Evolutionary conservation across 2,113 vertebrate species (phyloP), one percentile per base, ranked within the genome.

Genomic region (Leptosomus discolor): DNA sequence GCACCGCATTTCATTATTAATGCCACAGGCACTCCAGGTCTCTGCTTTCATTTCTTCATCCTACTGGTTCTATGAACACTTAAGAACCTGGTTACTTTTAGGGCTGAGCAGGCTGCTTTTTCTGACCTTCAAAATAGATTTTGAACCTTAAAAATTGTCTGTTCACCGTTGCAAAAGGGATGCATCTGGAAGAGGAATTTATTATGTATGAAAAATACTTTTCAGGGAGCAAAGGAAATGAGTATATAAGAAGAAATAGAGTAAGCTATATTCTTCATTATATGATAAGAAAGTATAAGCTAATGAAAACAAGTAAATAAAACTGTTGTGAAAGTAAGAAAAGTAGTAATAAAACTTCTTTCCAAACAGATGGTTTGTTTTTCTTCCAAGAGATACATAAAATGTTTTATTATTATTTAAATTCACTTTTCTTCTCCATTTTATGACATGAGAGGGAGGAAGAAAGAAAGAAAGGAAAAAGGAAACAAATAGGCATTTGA

Each of bases 271-370:
- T 71, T 89, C 12, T 83, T 92, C 50, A 70, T 86, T 68, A 51
- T 50, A 29, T 58, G 22, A 54, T 80, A 86, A 86, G 45, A 71
- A 79, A 22, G 9, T n/a, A 34, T 30, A 65, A 12, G 88, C 21
- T 88, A 90, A 77, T 67, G 64, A 84, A 95, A 94, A 11, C 13
- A 84, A 88, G 24, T 87, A 77, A 94, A 75, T 70, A 91, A 91
- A 94, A 81, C 22, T 2, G 5, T 24, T 53, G 12, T 50, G 65
- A 53, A 90, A 80, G 74, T 34, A 17, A 90, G 61, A 90, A 90
- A 71, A 61, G 18, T 63, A 74, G 36, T 24, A 88, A n/a, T 32
- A 74, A 61, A 56, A 1, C 7, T 61, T 90, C 11, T 65, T 82
- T 73, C 41, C 13, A 58, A 91, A 54, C 30, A 94, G 46, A 36